Base-by-base conservation (phyloP, 2,888 invertebrate genomes). In the Lottia scabra region DNA sequence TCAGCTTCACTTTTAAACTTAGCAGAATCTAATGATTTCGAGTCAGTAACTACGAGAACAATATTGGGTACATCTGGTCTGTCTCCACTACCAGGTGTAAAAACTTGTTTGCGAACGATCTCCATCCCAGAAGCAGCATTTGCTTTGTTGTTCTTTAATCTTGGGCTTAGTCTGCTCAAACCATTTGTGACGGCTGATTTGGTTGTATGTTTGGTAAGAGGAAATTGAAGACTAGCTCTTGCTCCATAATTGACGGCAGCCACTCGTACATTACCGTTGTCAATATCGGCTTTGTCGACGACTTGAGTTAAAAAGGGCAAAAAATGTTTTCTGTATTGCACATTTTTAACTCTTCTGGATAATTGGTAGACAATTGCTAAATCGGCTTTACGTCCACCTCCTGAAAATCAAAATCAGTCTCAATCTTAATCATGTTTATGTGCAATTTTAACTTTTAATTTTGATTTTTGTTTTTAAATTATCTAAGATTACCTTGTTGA, bases 251-350 rank as follows among this genome's bases (percentile, higher is more conserved):
- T 30, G 5, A 78, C 82, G 6, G 78, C 78, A 26, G 78, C 81
- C n/a, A 84, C 83, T 44, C 82, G 69, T 0, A 83, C 81, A 30
- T 76, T 75, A 65, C 80, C 83, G n/a, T 78, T 77, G 63, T 82
- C 81, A 26, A 84, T 75, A 56, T 80, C 79, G 0, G 81, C 78
- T 38, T 77, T 73, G 46, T 78, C 68, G 3, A 84, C n/a, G 0
- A 78, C 62, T 12, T 72, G 65, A 65, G 75, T 74, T 75, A 82
- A 75, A 65, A 81, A 83, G 16, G 68, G 64, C 46, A 56, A 23
- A 56, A 56, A 56, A 23, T 19, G 13, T 23, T 12, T 23, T 56
- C 56, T 56, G 13, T 12, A 56, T 23, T 19, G 56, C 12, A 19
- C 19, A 16, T 56, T 56, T 23, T 56, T 56, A 23, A 56, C 56